Conservation (phyloP, 1,140 invertebrate species). For the Papilio machaon region DNA sequence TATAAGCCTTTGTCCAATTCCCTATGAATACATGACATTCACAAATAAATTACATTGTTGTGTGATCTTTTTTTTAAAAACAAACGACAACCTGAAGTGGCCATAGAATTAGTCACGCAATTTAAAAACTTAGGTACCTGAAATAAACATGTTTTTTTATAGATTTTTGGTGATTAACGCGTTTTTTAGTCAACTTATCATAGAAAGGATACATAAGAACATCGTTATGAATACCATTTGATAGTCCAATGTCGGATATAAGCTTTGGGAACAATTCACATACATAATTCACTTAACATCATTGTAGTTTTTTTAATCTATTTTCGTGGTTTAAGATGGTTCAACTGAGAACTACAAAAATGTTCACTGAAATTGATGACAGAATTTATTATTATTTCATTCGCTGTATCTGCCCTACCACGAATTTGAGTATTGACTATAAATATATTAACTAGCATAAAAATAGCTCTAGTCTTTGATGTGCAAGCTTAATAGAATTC, state of each 20-base stretch:
- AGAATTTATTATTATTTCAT: background rate
- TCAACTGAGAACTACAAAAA: background rate
- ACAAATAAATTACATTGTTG: constrained; percentile 19
- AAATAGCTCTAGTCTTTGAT: too few species aligned
- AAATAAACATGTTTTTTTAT: too few species aligned
- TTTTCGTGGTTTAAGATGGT: background rate
- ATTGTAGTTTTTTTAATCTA: background rate
- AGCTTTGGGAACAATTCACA: too few species aligned
- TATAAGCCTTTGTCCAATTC: constrained; percentile 1
- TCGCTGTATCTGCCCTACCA: background rate
- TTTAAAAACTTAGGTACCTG: background rate
- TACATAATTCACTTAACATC: too few species aligned
- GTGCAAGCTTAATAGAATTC: too few species aligned
- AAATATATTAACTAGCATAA: too few species aligned
- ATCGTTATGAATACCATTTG: too few species aligned
- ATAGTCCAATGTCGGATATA: too few species aligned
- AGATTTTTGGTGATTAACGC: too few species aligned
- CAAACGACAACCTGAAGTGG: background rate
- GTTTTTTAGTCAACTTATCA: too few species aligned
- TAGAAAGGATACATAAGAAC: too few species aligned
- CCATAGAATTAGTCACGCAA: background rate
- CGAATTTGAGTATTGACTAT: too few species aligned
- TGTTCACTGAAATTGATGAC: background rate
- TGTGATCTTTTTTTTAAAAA: constrained; percentile 1
- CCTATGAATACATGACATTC: constrained; percentile 16